Base-by-base conservation (phyloP, 2,888 invertebrate species). In the Tromatobia lineatoria region DNA sequence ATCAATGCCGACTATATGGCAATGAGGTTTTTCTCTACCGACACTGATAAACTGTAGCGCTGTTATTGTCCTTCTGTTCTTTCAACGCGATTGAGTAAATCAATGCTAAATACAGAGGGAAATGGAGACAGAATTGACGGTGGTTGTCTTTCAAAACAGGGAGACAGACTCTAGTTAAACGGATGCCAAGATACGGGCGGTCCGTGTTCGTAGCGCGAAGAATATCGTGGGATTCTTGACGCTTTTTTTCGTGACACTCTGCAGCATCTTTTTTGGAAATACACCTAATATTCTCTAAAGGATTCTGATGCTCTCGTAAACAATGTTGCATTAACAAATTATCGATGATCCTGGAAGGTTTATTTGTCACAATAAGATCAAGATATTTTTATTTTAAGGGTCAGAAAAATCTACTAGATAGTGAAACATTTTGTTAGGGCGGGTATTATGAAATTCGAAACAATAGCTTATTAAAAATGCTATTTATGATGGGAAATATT, bases 151-250 rank as follows among this genome's bases (percentile, higher is more conserved):
- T 42, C 59, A 18, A 29, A 59, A 29, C 59, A 45, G 50, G 47
- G 20, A 34, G 13, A 69, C 42, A 77, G 57, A 29, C 25, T 15
- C 70, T 71, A 61, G 82, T 61, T 69, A 76, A 87, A 87, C 90
- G 91, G 90, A 91, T 90, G 91, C 88, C 87, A 88, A 87, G 89
- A 91, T 91, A 91, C 91, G 91, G 91, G 91, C 54, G 59, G 18
- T 82, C 47, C 25, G 18, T 13, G 70, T 34, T 13, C 69, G 75
- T 85, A 29, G 59, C 52, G 50, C 45, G 86, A 82, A 85, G 74
- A 76, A 79, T 83, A 73, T 89, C 91, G 90, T 91, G 91, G 45
- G 45, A 45, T 45, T 15, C 15, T 6, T 45, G 13, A 15, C 2
- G 13, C 45, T 15, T 45, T 45, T 45, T 45, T 45, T 3, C 1